Conservation (phyloP, 2,888 invertebrate species). For the Idaea dimidiata region DNA sequence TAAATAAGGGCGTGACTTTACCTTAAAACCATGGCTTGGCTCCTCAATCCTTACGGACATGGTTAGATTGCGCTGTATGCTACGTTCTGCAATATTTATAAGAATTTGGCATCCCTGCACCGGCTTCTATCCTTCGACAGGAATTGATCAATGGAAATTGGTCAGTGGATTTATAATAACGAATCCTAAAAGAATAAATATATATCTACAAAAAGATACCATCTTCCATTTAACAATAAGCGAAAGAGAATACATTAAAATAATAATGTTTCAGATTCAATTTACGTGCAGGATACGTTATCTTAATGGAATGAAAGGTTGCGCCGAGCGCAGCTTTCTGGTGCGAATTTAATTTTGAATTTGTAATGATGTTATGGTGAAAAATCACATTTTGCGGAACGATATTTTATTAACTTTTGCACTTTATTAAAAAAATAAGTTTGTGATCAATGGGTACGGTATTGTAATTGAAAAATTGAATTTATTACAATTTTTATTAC, state of each 20-base stretch:
- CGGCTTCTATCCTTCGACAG: background rate
- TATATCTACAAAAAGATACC: slow-evolving; percentile 5
- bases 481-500: too few species aligned
- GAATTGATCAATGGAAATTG: background rate
- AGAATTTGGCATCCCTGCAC: background rate
- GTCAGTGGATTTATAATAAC: background rate
- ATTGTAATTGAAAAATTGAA: too few species aligned
- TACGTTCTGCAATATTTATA: too few species aligned
- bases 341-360: slow-evolving; percentile 4
- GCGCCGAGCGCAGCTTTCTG: slow-evolving; percentile 8
- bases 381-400: slow-evolving; percentile 6
- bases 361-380: slow-evolving; percentile 3
- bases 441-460: too few species aligned
- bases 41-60: too few species aligned
- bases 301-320: slow-evolving; percentile 18
- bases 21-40: too few species aligned
- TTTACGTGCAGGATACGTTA: slow-evolving; percentile 16
- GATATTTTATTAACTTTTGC: background rate
- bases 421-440: background rate
- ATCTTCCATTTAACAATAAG: slow-evolving; percentile 17
- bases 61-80: too few species aligned
- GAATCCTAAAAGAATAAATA: background rate
- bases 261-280: slow-evolving; percentile 23
- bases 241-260: slow-evolving; percentile 26
- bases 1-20: too few species aligned